A percentile compares a stretch with the other conserved stretches of the same genome.
Evolutionary conservation across 2,888 invertebrate genomes (phyloP).

Genomic region (Blera fallax): DNA sequence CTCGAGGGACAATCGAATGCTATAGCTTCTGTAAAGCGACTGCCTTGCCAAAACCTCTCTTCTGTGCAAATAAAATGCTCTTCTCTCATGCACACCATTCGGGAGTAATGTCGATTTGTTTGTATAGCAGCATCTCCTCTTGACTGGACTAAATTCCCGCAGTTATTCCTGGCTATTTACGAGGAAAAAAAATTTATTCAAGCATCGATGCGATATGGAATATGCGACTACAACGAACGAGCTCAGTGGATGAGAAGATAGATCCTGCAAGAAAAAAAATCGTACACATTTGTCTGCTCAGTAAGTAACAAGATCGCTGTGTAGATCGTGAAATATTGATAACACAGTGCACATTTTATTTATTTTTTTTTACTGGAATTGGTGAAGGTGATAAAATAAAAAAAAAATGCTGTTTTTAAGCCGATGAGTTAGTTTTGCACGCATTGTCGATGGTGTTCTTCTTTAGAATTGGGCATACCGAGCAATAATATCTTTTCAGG

Average conservation of each 20-base stretch:
- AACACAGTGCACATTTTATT: slow-evolving; percentile 10
- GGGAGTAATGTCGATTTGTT: slow-evolving; percentile 47
- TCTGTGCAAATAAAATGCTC: slow-evolving; percentile 5
- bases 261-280: slow-evolving; percentile 1
- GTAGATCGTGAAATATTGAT: slow-evolving; percentile 57
- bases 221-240: neutral
- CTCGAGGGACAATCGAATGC: slow-evolving; percentile 46
- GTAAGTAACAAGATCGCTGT: slow-evolving; percentile 63
- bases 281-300: slow-evolving; percentile 55
- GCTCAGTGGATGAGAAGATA: slow-evolving; percentile 15
- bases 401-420: neutral
- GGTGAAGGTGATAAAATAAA: neutral
- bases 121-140: slow-evolving; percentile 33
- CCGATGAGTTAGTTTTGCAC: neutral
- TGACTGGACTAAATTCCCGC: slow-evolving; percentile 34
- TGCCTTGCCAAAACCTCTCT: neutral
- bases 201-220: slow-evolving; percentile 22
- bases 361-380: neutral
- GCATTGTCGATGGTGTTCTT: neutral
- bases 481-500: no score
- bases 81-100: neutral
- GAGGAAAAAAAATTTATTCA: slow-evolving; percentile 23
- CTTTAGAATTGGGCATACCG: no score
- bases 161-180: slow-evolving; percentile 44
- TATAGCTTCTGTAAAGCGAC: slow-evolving; percentile 43